Evolutionary conservation across 2,113 vertebrate genomes (phyloP).

Genomic region (Illadopsis cleaveri): DNA sequence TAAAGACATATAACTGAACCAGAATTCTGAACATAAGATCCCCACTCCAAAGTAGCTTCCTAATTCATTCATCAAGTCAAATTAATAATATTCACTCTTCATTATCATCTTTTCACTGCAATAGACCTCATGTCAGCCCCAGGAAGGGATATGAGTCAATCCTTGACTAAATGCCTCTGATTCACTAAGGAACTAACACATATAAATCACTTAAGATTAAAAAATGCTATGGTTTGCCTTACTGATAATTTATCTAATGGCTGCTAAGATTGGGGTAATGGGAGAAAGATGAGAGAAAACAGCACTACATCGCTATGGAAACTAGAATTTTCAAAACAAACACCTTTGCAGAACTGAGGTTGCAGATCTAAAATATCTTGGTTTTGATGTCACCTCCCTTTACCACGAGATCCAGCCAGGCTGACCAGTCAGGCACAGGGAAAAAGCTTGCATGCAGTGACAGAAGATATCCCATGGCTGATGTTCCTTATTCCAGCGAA

Average conservation of each 20-base stretch:
- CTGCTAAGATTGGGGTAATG: constrained; percentile 43
- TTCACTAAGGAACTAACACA: constrained; percentile 47
- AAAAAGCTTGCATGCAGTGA: neutral
- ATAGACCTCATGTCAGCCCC: neutral
- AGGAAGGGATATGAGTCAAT: constrained; percentile 47
- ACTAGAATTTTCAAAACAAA: constrained; percentile 71
- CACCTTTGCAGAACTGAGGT: constrained; percentile 47
- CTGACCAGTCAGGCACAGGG: neutral
- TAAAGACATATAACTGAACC: neutral
- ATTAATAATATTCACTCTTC: neutral
- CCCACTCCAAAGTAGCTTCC: neutral
- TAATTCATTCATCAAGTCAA: neutral
- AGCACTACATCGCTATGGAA: constrained; percentile 69
- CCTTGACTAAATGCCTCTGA: constrained; percentile 32
- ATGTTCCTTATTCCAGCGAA: neutral
- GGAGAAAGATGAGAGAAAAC: constrained; percentile 25
- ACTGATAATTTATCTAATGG: constrained; percentile 60
- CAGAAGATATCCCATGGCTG: neutral
- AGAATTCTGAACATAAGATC: neutral
- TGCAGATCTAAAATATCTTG: neutral
- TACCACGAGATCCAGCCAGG: neutral
- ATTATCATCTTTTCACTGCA: constrained; percentile 1
- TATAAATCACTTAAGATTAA: constrained; percentile 41
- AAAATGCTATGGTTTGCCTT: constrained; percentile 32
- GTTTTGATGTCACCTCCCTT: constrained; percentile 24